Evolutionary conservation across 1,140 invertebrate species (phyloP).

Genomic region (Drosophila sp.): DNA sequence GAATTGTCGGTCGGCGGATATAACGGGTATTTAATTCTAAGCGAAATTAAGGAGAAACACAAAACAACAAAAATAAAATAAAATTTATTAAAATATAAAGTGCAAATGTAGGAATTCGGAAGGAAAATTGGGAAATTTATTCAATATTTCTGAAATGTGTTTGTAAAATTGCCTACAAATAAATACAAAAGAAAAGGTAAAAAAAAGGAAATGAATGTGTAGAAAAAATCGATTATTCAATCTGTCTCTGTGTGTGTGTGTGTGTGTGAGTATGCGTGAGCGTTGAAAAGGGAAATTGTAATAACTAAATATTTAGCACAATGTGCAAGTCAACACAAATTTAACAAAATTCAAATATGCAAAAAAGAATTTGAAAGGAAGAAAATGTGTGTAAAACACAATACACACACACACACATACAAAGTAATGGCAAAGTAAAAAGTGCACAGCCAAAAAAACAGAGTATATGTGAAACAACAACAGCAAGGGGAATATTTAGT

Average conservation of each 20-base stretch:
- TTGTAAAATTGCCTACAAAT: conserved; percentile 53
- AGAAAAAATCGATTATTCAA: conserved; percentile 77
- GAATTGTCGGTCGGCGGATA: conserved; percentile 63
- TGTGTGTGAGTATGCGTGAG: conserved; percentile 41
- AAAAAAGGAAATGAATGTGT: conserved; percentile 53
- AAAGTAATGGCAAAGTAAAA: conserved; percentile 56
- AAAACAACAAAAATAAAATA: conserved; percentile 4
- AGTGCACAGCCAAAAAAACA: conserved; percentile 36
- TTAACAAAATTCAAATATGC: conserved; percentile 50
- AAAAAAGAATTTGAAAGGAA: conserved; percentile 54
- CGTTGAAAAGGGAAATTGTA: not conserved
- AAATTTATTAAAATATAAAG: conserved; percentile 22
- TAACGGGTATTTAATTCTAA: conserved; percentile 78
- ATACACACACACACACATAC: conserved; percentile 13
- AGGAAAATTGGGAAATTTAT: conserved; percentile 53
- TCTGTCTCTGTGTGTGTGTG: conserved; percentile 55
- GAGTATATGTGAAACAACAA: conserved; percentile 32
- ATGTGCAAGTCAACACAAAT: conserved; percentile 46
- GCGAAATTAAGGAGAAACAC: conserved; percentile 30
- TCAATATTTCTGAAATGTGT: conserved; percentile 68
- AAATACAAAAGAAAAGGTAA: conserved; percentile 66
- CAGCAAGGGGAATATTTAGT: conserved; percentile 42
- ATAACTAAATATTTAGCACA: conserved; percentile 48
- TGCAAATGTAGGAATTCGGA: conserved; percentile 43
- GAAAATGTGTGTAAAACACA: conserved; percentile 37